These are phyloP conservation scores for Eupithecia abbreviata DNA, from an alignment of 2,888 invertebrate species.

Conservation along the genomic window DNA sequence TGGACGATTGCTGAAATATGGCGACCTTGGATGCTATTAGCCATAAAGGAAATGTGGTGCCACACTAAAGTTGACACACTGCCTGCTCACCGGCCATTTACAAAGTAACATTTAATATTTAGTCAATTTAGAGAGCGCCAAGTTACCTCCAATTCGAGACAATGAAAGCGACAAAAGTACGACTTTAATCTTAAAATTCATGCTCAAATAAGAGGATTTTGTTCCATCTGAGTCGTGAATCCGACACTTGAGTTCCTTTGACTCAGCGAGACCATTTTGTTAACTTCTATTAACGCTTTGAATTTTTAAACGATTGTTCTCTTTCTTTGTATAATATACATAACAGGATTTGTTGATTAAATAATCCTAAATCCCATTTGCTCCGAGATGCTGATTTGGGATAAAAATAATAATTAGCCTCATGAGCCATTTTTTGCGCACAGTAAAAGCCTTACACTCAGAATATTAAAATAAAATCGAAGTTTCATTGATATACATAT, in stretches of 20 bases:
- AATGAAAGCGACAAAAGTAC: background rate
- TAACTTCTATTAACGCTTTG: conserved; percentile 43
- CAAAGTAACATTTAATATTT: background rate
- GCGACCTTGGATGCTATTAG: conserved; percentile 7
- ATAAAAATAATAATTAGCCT: background rate
- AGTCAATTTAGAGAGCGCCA: background rate
- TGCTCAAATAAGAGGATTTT: conserved; percentile 23
- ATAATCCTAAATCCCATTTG: background rate
- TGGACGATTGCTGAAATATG: conserved; percentile 5
- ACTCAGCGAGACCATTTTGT: conserved; percentile 42
- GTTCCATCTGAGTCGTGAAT: conserved; percentile 6
- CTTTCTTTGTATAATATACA: conserved; percentile 35
- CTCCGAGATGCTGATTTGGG: background rate
- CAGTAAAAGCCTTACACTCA: background rate
- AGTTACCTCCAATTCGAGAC: background rate
- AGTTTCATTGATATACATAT: background rate
- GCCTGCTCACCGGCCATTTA: background rate
- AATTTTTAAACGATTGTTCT: conserved; percentile 37
- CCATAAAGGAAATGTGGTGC: conserved; percentile 11
- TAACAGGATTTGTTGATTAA: conserved; percentile 16
- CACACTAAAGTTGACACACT: background rate
- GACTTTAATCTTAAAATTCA: conserved; percentile 13
- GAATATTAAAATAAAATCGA: background rate
- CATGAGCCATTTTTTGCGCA: background rate
- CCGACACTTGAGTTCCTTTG: conserved; percentile 35